phyloP scores from a whole-genome alignment of 2,113 vertebrate genomes.

The Isurus oxyrinchus region DNA sequence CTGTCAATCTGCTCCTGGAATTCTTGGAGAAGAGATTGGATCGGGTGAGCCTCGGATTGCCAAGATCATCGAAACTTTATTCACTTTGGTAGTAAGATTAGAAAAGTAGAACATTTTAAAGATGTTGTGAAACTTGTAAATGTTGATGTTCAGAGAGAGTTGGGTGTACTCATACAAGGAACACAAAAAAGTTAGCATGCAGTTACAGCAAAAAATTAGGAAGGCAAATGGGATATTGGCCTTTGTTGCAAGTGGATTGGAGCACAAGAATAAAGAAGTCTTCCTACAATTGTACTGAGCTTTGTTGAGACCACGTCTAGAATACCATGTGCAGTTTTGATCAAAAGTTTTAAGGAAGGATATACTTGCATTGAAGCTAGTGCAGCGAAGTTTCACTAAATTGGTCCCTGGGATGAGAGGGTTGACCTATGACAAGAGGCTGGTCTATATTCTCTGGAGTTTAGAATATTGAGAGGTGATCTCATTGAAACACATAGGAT shows the following conservation, averaged over 20 bases:
- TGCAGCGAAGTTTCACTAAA: neutral
- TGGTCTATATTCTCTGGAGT: neutral
- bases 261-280: no score
- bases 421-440: neutral
- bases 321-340: no score
- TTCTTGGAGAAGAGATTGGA: slow-evolving; percentile 81
- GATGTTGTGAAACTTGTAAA: neutral
- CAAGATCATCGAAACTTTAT: neutral
- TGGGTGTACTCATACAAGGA: no score
- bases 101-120: neutral
- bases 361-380: no score
- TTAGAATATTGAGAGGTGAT: neutral
- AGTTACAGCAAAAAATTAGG: neutral
- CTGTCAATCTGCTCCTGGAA: slow-evolving; percentile 68
- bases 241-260: no score
- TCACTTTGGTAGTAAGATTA: neutral
- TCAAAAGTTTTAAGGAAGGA: no score
- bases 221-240: no score
- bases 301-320: no score
- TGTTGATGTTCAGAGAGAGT: neutral
- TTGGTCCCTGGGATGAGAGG: neutral
- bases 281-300: no score
- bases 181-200: no score
- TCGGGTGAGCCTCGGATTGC: slow-evolving; percentile 57
- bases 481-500: neutral